phyloP scores from a whole-genome alignment of 2,888 invertebrate species.

The Epirrita christyi region DNA sequence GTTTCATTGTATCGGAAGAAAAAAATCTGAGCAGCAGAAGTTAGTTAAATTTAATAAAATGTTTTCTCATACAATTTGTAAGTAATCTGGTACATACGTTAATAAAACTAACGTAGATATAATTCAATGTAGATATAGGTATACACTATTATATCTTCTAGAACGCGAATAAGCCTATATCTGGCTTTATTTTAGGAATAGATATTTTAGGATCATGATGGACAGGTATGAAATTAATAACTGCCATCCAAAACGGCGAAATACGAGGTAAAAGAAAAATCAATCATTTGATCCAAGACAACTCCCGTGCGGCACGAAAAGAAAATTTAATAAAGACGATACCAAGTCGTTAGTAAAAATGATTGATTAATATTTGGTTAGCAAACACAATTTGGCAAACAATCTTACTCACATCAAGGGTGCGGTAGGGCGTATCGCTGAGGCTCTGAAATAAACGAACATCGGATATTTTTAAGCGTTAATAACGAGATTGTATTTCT shows the following conservation, averaged over 20 bases:
- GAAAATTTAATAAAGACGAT: slow-evolving; percentile 49
- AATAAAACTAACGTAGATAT: too few relatives aligned
- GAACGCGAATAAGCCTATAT: background rate
- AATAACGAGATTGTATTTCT: slow-evolving; percentile 4
- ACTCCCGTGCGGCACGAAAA: slow-evolving; percentile 32
- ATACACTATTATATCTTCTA: too few relatives aligned
- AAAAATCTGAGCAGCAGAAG: too few relatives aligned
- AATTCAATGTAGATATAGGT: too few relatives aligned
- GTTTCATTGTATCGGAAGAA: too few relatives aligned
- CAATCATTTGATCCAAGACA: slow-evolving; percentile 16
- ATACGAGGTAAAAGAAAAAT: slow-evolving; percentile 16
- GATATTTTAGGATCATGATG: background rate
- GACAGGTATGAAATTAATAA: slow-evolving; percentile 2
- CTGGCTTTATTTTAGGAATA: background rate
- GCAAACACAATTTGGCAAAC: slow-evolving; percentile 62
- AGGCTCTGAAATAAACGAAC: slow-evolving; percentile 38
- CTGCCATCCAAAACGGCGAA: background rate
- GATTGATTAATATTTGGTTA: slow-evolving; percentile 72
- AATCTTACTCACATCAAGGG: slow-evolving; percentile 73
- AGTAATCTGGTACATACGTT: too few relatives aligned
- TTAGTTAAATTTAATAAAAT: too few relatives aligned
- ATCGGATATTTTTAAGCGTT: slow-evolving; percentile 10
- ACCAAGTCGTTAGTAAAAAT: slow-evolving; percentile 47
- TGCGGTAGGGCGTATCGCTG: slow-evolving; percentile 54
- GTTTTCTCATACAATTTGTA: too few relatives aligned